phyloP scores from a whole-genome alignment of 64 coral and sea anemone species.

The Pocillopora damicornis region DNA sequence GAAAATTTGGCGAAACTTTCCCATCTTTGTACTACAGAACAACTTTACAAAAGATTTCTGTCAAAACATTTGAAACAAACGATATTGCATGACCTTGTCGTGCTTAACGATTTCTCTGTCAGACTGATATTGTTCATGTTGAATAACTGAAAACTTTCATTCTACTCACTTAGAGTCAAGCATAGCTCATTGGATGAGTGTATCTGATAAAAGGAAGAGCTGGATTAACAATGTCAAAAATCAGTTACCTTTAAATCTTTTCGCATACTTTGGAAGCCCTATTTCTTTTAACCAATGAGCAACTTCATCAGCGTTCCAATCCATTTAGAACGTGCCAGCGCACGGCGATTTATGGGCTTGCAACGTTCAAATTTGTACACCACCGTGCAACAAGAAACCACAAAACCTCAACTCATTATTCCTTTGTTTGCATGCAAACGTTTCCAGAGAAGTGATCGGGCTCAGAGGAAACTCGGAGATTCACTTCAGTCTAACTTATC shows the following conservation, averaged over 20 bases:
- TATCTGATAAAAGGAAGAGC: neutral
- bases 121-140: neutral
- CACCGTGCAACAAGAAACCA: neutral
- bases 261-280: slow-evolving; percentile 40
- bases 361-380: neutral
- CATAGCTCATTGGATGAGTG: neutral
- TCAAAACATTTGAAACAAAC: too few relatives aligned
- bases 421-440: slow-evolving; percentile 26
- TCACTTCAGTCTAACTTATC: too few relatives aligned
- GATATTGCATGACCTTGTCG: too few relatives aligned
- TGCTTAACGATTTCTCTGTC: neutral
- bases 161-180: neutral
- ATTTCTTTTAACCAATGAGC: slow-evolving; percentile 13
- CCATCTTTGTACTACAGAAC: neutral
- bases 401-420: slow-evolving; percentile 38
- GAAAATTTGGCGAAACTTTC: neutral
- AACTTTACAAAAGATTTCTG: neutral
- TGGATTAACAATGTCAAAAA: neutral
- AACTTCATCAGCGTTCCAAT: slow-evolving; percentile 34
- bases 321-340: neutral
- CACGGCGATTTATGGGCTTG: neutral
- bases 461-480: slow-evolving; percentile 4
- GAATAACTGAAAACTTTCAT: neutral
- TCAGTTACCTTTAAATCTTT: slow-evolving; percentile 30
- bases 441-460: neutral